Conservation (phyloP, 2,797 vertebrate genomes). For the Diglossa cyanea region DNA sequence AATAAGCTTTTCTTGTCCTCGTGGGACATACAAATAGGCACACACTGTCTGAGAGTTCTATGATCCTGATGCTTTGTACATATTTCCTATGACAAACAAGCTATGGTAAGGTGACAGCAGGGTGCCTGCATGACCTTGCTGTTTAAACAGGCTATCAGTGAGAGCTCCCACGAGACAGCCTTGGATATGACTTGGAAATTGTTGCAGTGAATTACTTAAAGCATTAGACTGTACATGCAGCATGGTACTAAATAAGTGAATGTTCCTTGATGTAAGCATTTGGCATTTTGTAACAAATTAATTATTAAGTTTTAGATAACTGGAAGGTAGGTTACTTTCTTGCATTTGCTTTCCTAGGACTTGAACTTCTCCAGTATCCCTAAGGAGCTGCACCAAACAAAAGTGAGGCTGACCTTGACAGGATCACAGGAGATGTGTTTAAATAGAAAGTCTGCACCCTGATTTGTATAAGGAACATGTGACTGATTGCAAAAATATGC, state of each 20-base stretch:
- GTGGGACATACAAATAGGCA: neutral
- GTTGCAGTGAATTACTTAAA: neutral
- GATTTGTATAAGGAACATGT: neutral
- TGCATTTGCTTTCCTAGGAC: neutral
- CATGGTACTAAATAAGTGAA: neutral
- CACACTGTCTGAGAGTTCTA: neutral
- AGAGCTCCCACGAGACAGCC: neutral
- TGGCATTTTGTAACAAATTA: neutral
- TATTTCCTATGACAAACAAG: neutral
- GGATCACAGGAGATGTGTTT: neutral
- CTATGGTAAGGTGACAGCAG: neutral
- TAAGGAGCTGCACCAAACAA: accelerated
- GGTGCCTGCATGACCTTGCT: neutral
- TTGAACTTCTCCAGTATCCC: neutral
- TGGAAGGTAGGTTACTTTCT: neutral
- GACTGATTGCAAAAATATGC: neutral
- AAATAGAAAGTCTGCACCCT: neutral
- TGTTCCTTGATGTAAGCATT: neutral
- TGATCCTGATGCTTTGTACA: neutral
- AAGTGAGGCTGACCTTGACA: neutral
- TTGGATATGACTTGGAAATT: neutral
- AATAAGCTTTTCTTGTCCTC: neutral
- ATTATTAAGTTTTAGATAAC: neutral
- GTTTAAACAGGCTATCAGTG: neutral
- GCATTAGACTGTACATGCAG: neutral